A percentile compares a stretch with the other conserved stretches of the same genome.
Conservation (phyloP, 2,113 vertebrate genomes). For the Setophaga petechia region DNA sequence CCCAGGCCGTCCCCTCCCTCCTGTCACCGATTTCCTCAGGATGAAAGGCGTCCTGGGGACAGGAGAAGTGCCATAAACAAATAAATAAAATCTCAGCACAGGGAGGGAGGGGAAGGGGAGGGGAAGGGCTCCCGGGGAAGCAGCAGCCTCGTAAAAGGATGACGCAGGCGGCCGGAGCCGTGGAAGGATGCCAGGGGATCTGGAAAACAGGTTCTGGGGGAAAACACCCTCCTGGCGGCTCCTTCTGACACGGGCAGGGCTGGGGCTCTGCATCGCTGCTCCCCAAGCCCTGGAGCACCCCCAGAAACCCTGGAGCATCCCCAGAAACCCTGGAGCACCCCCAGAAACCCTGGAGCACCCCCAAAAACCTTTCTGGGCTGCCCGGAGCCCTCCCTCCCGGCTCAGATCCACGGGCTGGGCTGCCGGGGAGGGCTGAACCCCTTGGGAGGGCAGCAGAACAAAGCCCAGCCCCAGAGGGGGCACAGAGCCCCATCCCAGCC, state of each 20-base stretch:
- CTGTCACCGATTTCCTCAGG: not conserved
- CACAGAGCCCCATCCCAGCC: too few species aligned
- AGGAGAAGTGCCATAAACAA: conserved; percentile 13
- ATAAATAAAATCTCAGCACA: conserved; percentile 11
- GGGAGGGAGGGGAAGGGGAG: not conserved
- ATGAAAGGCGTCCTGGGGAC: conserved; percentile 31
- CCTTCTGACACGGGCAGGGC: not conserved
- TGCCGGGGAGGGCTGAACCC: not conserved
- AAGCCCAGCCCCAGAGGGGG: too few species aligned
- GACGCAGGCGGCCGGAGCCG: not conserved
- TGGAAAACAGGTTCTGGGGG: conserved; percentile 47
- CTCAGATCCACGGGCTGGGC: not conserved
- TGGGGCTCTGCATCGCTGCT: not conserved
- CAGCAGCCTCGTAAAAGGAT: conserved; percentile 13
- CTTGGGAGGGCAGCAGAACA: not conserved
- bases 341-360: too few species aligned
- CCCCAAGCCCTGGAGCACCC: not conserved
- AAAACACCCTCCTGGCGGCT: not conserved
- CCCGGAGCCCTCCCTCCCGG: not conserved
- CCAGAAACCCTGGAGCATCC: too few species aligned
- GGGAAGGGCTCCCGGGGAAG: conserved; percentile 8
- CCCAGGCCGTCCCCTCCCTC: not conserved
- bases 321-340: too few species aligned
- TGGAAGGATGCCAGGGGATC: conserved; percentile 50
- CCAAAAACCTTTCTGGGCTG: not conserved